Conservation (phyloP, 2,888 invertebrate species). For the Drosophila peninsularis region DNA sequence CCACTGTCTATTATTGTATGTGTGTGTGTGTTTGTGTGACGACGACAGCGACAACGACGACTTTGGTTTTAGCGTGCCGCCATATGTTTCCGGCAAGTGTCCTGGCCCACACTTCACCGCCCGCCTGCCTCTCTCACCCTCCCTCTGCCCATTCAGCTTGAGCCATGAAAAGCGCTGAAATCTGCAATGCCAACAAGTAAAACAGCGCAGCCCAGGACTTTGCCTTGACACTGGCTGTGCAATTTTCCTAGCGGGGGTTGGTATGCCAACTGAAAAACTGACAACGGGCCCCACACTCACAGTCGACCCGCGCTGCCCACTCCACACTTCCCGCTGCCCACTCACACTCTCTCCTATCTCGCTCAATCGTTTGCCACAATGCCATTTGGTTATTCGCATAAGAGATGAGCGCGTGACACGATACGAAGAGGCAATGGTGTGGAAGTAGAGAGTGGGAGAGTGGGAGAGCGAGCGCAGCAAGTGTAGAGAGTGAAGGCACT, state of each 20-base stretch:
- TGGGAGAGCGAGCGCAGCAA: neutral
- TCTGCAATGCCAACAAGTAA: slow-evolving; percentile 71
- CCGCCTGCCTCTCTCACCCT: neutral
- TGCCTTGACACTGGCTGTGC: slow-evolving; percentile 59
- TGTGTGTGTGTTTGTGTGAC: slow-evolving; percentile 33
- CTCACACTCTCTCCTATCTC: neutral
- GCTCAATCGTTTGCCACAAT: slow-evolving; percentile 21
- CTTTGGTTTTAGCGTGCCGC: slow-evolving; percentile 76
- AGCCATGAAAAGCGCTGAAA: slow-evolving; percentile 69
- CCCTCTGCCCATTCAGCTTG: slow-evolving; percentile 7
- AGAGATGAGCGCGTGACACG: slow-evolving; percentile 37
- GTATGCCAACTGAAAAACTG: slow-evolving; percentile 50
- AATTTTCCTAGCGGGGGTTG: slow-evolving; percentile 52
- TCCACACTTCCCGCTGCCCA: too few relatives aligned
- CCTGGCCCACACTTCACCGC: slow-evolving; percentile 34
- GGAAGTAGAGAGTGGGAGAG: neutral
- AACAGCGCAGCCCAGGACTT: slow-evolving; percentile 39
- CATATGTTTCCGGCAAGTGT: slow-evolving; percentile 78
- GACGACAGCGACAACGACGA: slow-evolving; percentile 35
- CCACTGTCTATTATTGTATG: slow-evolving; percentile 13
- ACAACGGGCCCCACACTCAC: slow-evolving; percentile 28
- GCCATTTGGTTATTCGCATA: slow-evolving; percentile 26
- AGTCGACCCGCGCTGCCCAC: neutral
- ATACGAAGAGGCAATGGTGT: neutral
- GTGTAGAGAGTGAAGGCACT: neutral